Conservation (phyloP, 2,797 vertebrate species). For the Scolopax bukidnonensis region DNA sequence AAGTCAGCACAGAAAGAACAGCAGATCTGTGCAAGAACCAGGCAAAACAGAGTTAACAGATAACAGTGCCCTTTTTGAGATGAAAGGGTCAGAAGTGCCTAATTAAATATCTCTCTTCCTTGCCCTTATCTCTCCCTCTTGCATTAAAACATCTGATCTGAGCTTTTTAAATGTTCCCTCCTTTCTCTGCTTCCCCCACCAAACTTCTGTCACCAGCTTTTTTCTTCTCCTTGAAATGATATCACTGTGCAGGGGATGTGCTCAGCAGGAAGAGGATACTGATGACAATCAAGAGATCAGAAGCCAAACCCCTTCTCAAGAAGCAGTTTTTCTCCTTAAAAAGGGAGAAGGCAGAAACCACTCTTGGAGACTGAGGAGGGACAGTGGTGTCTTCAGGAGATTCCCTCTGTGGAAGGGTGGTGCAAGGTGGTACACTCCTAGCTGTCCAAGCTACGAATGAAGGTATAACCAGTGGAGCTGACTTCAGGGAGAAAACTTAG, state of each 20-base stretch:
- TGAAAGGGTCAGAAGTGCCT: background rate
- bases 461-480: background rate
- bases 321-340: background rate
- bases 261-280: background rate
- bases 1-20: background rate
- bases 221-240: background rate
- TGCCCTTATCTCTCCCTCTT: background rate
- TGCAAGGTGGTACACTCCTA: background rate
- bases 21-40: fast-evolving
- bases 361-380: background rate
- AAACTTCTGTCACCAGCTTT: background rate
- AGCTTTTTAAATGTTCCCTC: background rate
- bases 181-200: background rate
- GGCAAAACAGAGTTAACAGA: background rate
- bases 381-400: background rate
- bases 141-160: background rate
- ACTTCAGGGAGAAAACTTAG: background rate
- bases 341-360: background rate
- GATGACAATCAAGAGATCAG: background rate
- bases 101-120: background rate
- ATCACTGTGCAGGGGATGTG: background rate
- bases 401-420: background rate
- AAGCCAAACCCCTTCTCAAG: background rate
- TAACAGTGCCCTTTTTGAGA: background rate
- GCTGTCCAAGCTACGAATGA: background rate